A percentile compares a stretch with the other conserved stretches of the same genome.
Conservation (phyloP, 2,888 invertebrate genomes). For the Lithophane socia region DNA sequence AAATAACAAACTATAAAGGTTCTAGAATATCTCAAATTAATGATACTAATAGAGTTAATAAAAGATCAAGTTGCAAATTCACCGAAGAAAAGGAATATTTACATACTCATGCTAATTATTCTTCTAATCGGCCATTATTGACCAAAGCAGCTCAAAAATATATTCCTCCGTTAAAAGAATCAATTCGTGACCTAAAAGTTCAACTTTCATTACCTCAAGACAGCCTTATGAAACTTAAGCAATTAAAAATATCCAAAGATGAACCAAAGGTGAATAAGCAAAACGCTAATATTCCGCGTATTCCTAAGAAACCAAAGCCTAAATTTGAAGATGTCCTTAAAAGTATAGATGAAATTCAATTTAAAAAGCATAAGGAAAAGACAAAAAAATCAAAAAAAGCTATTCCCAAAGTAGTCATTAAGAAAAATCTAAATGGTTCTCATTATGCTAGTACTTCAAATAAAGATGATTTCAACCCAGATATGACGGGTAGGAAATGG, state of each 20-base stretch:
- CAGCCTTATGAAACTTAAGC: constrained; percentile 84
- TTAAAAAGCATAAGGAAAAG: constrained; percentile 84
- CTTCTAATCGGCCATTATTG: constrained; percentile 79
- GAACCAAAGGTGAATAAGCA: constrained; percentile 77
- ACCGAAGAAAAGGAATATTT: constrained; percentile 81
- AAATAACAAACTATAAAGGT: constrained; percentile 85
- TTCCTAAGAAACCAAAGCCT: constrained; percentile 84
- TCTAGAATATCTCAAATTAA: constrained; percentile 83
- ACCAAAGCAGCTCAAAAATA: constrained; percentile 90
- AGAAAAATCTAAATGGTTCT: constrained; percentile 86
- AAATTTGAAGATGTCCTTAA: constrained; percentile 89
- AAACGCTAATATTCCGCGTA: constrained; percentile 69
- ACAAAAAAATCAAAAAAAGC: constrained; percentile 80
- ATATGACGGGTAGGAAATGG: constrained; percentile 88
- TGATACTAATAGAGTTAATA: constrained; percentile 70
- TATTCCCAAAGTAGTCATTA: constrained; percentile 88
- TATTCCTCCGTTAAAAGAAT: constrained; percentile 86
- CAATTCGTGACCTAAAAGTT: constrained; percentile 84
- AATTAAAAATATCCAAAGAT: constrained; percentile 83
- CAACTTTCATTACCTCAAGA: constrained; percentile 86
- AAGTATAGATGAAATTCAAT: constrained; percentile 88
- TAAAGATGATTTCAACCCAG: constrained; percentile 81
- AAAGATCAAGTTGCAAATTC: constrained; percentile 79
- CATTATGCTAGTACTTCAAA: constrained; percentile 85
- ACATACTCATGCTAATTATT: constrained; percentile 71